Evolutionary conservation across 2,797 vertebrate species (phyloP).

Genomic region (Scolopax rusticola): DNA sequence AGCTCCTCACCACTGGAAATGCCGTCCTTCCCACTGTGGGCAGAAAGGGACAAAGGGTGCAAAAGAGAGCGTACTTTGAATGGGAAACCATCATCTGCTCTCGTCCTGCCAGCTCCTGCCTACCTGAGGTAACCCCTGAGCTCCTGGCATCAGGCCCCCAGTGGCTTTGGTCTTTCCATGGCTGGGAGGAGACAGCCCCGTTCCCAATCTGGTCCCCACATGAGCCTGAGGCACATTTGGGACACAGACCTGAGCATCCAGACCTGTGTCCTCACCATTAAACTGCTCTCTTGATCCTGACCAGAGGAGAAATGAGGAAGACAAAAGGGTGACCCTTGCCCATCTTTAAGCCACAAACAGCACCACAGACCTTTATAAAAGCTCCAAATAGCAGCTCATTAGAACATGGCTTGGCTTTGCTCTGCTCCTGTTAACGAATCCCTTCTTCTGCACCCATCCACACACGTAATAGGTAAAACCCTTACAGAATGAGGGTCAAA

Average conservation of each 20-base stretch:
- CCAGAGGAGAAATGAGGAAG: neutral
- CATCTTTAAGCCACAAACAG: neutral
- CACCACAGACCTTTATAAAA: neutral
- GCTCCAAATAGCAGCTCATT: neutral
- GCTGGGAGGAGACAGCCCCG: neutral
- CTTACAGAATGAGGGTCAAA: neutral
- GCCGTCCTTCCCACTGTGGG: neutral
- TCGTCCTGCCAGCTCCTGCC: neutral
- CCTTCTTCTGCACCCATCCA: neutral
- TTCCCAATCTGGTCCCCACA: neutral
- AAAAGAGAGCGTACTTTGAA: neutral
- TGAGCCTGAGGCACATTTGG: neutral
- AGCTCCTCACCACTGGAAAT: neutral
- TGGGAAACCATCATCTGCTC: neutral
- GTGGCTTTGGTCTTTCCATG: rapidly evolving
- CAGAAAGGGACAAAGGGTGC: neutral
- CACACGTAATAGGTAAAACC: neutral
- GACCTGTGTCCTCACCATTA: neutral
- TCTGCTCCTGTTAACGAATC: neutral
- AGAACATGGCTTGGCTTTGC: neutral
- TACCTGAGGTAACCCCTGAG: neutral
- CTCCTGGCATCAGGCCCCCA: neutral
- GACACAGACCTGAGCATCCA: neutral
- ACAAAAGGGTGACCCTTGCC: neutral
- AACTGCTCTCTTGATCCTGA: neutral